Evolutionary conservation across 1,140 invertebrate genomes (phyloP).

Genomic region (Drosophila pandora): DNA sequence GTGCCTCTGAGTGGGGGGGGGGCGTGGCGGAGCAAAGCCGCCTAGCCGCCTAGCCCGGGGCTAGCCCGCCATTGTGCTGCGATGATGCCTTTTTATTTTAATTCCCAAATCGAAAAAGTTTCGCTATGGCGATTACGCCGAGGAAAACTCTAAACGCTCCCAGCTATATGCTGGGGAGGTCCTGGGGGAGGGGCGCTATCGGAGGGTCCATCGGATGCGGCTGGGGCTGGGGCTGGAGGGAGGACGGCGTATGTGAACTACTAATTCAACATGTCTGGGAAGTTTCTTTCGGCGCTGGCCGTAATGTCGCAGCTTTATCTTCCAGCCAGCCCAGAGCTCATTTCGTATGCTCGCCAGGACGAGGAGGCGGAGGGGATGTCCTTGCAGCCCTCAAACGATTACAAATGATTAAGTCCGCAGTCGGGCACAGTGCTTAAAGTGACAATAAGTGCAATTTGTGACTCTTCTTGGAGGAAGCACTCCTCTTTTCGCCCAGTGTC

Average conservation of each 20-base stretch:
- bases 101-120: constrained; percentile 81
- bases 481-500: background rate
- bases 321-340: constrained; percentile 25
- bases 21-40: background rate
- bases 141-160: constrained; percentile 69
- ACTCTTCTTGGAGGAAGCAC: background rate
- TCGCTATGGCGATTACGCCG: constrained; percentile 63
- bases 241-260: constrained; percentile 68
- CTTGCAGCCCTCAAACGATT: constrained; percentile 61
- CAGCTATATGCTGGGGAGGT: constrained; percentile 25
- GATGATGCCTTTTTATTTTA: constrained; percentile 67
- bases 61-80: constrained; percentile 25
- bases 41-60: constrained; percentile 27
- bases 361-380: background rate
- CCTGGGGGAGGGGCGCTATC: background rate
- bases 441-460: constrained; percentile 49
- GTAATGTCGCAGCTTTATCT: constrained; percentile 11
- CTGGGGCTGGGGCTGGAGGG: background rate
- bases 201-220: background rate
- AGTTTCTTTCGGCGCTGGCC: constrained; percentile 44
- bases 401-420: constrained; percentile 66
- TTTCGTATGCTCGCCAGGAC: constrained; percentile 44
- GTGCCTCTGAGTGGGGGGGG: background rate
- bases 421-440: constrained; percentile 36
- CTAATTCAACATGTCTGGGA: constrained; percentile 71